phyloP scores from a whole-genome alignment of 2,113 vertebrate genomes.

The Orycteropus afer region DNA sequence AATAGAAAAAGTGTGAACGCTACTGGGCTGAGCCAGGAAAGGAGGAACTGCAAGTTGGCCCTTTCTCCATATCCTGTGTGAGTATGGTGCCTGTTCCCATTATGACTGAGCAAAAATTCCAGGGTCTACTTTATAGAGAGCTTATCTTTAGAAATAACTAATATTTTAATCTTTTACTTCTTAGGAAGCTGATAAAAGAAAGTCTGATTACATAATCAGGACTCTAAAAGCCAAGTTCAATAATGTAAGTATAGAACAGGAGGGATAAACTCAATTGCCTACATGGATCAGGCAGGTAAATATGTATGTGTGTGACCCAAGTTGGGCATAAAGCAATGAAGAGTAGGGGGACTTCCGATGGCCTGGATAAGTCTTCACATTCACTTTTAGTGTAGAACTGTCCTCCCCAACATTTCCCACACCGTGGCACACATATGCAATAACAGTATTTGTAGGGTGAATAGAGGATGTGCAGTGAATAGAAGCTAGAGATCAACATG shows the following conservation, averaged over 20 bases:
- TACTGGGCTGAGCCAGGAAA: constrained; percentile 91
- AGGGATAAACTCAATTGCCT: neutral
- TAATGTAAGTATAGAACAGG: constrained; percentile 86
- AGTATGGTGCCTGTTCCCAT: constrained; percentile 82
- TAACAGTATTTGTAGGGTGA: neutral
- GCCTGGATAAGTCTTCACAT: neutral
- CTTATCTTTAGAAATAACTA: constrained; percentile 32
- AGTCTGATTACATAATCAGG: constrained; percentile 92
- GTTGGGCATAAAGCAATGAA: neutral
- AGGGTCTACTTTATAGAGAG: neutral
- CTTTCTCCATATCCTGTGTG: constrained; percentile 93
- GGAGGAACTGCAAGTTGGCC: constrained; percentile 84
- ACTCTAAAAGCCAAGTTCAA: constrained; percentile 89
- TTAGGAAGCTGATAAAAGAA: constrained; percentile 92
- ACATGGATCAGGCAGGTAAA: neutral
- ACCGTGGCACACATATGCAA: neutral
- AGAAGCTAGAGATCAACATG: neutral
- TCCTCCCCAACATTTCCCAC: neutral
- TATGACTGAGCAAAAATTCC: neutral
- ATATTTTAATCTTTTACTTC: constrained; percentile 56
- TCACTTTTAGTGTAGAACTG: neutral
- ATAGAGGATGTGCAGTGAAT: neutral
- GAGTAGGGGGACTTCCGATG: neutral
- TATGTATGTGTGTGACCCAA: neutral
- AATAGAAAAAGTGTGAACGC: constrained; percentile 96